A percentile compares a stretch with the other conserved stretches of the same genome.
Evolutionary conservation across 2,888 invertebrate genomes (phyloP).

Genomic region (Stratiomys singularior): DNA sequence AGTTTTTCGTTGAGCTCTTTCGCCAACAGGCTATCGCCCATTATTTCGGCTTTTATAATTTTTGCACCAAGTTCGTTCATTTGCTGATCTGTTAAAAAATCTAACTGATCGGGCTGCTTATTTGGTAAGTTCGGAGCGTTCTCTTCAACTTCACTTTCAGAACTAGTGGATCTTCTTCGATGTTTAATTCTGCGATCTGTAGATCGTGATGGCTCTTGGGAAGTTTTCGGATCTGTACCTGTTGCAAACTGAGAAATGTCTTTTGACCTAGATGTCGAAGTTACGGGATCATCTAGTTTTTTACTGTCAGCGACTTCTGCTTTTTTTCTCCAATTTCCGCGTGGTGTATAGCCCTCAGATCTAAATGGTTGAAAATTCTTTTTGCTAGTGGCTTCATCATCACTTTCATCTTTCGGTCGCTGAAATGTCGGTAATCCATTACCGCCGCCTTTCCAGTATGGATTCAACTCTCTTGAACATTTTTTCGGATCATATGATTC

Average conservation of each 20-base stretch:
- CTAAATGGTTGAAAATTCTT: background rate
- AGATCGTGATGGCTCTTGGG: background rate
- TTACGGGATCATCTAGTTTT: background rate
- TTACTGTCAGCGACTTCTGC: background rate
- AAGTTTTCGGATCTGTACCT: background rate
- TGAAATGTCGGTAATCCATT: constrained; percentile 77
- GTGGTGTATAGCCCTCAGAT: constrained; percentile 18
- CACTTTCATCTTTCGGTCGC: constrained; percentile 62
- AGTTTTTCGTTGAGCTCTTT: constrained; percentile 78
- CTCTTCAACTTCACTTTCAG: background rate
- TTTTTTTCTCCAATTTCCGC: constrained; percentile 55
- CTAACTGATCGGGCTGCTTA: constrained; percentile 26
- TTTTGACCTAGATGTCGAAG: background rate
- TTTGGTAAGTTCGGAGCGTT: background rate
- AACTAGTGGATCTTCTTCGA: background rate
- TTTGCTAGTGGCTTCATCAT: constrained; percentile 50
- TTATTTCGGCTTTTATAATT: constrained; percentile 92
- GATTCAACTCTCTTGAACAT: constrained; percentile 84
- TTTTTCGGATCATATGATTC: constrained; percentile 76
- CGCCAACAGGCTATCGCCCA: constrained; percentile 81
- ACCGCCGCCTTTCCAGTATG: constrained; percentile 92
- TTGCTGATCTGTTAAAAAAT: constrained; percentile 78
- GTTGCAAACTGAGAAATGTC: background rate
- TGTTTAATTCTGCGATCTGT: background rate
- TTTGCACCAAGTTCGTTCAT: constrained; percentile 92